These are phyloP conservation scores for Astur gentilis DNA, from an alignment of 2,113 vertebrate genomes.

Conservation along the genomic window DNA sequence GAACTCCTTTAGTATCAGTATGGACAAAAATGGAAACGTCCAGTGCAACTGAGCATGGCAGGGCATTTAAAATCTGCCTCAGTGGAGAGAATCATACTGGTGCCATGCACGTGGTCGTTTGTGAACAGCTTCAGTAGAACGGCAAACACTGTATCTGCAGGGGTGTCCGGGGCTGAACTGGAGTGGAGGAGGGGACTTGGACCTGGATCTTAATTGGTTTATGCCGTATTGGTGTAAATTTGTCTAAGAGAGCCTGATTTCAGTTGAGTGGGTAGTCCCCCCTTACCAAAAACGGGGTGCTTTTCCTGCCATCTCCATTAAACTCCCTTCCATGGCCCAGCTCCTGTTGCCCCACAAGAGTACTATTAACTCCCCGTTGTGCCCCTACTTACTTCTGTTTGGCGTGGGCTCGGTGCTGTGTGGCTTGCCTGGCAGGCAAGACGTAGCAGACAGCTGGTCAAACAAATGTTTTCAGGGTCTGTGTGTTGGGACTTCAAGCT, in stretches of 20 bases:
- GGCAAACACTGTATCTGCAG: fast-evolving
- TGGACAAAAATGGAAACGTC: background rate
- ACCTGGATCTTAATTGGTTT: background rate
- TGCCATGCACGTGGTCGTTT: fast-evolving
- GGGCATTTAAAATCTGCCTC: background rate
- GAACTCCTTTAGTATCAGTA: fast-evolving
- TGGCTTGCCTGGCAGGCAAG: background rate
- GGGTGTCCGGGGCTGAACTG: background rate
- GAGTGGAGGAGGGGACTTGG: background rate
- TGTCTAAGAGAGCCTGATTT: fast-evolving
- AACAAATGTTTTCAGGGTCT: constrained; percentile 12
- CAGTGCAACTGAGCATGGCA: background rate
- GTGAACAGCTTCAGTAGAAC: background rate
- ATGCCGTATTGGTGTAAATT: background rate
- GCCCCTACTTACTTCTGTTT: background rate
- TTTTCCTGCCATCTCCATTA: background rate
- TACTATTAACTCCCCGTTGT: background rate
- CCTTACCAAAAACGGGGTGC: fast-evolving
- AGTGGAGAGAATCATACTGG: fast-evolving
- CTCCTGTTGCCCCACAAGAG: background rate
- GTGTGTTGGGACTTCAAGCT: constrained; percentile 39
- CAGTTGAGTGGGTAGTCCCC: too few species aligned
- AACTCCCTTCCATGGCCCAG: background rate
- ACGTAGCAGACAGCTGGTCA: constrained; percentile 24
- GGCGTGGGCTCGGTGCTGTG: background rate